A percentile compares a stretch with the other conserved stretches of the same genome.
Conservation (phyloP, 2,797 vertebrate species). For the Spea hammondii region DNA sequence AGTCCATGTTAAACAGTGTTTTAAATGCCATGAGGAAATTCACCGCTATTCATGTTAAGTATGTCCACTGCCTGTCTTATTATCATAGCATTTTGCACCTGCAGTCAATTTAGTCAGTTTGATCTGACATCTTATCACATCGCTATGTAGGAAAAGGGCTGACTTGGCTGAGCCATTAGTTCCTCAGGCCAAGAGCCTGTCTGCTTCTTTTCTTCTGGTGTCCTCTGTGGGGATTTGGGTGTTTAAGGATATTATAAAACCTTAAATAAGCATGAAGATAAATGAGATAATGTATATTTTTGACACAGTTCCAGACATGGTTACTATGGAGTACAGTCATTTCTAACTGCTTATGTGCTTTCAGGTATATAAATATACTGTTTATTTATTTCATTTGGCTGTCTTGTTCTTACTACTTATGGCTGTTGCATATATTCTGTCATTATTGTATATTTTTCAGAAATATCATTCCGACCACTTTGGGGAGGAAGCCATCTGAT, state of each 20-base stretch:
- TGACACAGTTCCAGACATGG: background rate
- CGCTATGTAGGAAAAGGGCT: conserved; percentile 34
- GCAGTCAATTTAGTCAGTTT: conserved; percentile 23
- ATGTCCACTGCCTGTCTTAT: conserved; percentile 24
- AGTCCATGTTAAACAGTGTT: conserved; percentile 42
- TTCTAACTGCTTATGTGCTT: background rate
- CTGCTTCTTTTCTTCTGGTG: background rate
- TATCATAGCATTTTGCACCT: conserved; percentile 30
- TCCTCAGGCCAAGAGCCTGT: conserved; percentile 6
- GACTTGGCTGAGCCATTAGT: conserved; percentile 7
- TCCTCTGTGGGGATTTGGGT: conserved; percentile 2
- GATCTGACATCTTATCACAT: conserved; percentile 40
- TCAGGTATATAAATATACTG: background rate
- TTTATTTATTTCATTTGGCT: background rate
- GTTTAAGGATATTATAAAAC: conserved; percentile 1
- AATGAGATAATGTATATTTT: conserved; percentile 10
- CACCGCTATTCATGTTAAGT: conserved; percentile 44
- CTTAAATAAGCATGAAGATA: background rate
- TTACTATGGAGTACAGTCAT: background rate
- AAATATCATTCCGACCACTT: background rate
- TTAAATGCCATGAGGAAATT: conserved; percentile 49
- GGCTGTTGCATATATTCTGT: background rate
- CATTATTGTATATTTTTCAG: background rate
- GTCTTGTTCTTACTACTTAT: background rate
- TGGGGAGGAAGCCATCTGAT: background rate